Conservation (phyloP, 2,797 vertebrate genomes). For the Neomorphus geoffroyi region DNA sequence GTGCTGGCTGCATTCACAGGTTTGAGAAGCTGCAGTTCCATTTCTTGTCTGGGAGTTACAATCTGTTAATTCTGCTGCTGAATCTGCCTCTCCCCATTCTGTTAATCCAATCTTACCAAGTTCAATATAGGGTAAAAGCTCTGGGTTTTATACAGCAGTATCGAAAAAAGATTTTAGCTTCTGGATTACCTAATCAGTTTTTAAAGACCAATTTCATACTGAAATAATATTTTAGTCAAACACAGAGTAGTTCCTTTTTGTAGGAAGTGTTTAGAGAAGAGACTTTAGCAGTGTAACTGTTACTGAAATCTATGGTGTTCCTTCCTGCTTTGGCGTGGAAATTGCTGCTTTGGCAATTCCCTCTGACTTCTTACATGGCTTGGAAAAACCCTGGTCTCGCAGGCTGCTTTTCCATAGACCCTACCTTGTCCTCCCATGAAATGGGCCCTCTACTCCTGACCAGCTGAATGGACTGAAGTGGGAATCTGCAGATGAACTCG, state of each 20-base stretch:
- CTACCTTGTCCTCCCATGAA: slow-evolving; percentile 49
- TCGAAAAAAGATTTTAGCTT: background rate
- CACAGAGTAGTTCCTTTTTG: background rate
- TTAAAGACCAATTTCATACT: background rate
- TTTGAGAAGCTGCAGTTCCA: background rate
- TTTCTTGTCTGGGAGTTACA: background rate
- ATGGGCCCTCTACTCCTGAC: background rate
- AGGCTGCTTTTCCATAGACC: slow-evolving; percentile 24
- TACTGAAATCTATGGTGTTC: background rate
- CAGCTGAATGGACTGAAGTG: slow-evolving; percentile 40
- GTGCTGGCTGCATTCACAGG: background rate
- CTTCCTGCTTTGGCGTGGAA: slow-evolving; percentile 33
- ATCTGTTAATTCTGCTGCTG: background rate
- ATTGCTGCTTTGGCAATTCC: slow-evolving; percentile 25
- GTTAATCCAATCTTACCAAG: background rate
- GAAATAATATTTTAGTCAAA: background rate
- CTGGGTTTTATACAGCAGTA: background rate
- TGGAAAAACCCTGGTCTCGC: background rate
- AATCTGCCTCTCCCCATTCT: background rate
- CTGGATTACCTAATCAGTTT: background rate
- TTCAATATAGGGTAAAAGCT: background rate
- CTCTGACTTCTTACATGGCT: background rate
- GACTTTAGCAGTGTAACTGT: background rate
- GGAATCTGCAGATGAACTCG: background rate
- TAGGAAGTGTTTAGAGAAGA: background rate